Conservation (phyloP, 2,113 vertebrate species). For the Rhinolophus ferrumequinum region DNA sequence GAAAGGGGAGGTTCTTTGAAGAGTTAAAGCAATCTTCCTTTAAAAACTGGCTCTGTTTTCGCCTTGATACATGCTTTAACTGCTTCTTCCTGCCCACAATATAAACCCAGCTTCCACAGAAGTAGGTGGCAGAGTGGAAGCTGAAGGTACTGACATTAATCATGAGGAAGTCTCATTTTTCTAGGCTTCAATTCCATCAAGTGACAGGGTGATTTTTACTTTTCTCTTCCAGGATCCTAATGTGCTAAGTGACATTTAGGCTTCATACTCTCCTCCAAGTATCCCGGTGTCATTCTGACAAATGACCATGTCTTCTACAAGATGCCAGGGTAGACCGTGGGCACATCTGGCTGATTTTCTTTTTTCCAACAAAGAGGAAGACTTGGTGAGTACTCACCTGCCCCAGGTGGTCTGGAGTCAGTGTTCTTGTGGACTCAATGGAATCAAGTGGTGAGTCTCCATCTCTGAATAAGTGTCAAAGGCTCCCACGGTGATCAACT, state of each 20-base stretch:
- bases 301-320: conserved; percentile 52
- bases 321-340: not conserved
- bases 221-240: conserved; percentile 77
- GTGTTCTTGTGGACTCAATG: not conserved
- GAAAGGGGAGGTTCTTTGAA: conserved; percentile 79
- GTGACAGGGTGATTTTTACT: conserved; percentile 73
- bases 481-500: not conserved
- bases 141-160: conserved; percentile 71
- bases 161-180: conserved; percentile 74
- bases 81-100: conserved; percentile 23
- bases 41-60: conserved; percentile 71
- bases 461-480: not conserved
- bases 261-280: conserved; percentile 52
- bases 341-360: conserved; percentile 21
- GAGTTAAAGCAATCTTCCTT: conserved; percentile 80
- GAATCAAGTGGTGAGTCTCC: not conserved
- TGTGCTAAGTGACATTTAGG: conserved; percentile 66
- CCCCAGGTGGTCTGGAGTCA: not conserved
- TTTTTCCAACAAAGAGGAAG: not conserved
- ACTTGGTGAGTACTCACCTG: not conserved
- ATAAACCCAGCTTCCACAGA: conserved; percentile 49
- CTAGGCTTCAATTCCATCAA: conserved; percentile 74
- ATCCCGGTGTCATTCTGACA: conserved; percentile 53
- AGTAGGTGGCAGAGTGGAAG: conserved; percentile 58
- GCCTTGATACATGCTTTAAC: conserved; percentile 61